These are phyloP conservation scores for Bucorvus abyssinicus DNA, from an alignment of 2,797 vertebrate genomes.

Conservation along the genomic window DNA sequence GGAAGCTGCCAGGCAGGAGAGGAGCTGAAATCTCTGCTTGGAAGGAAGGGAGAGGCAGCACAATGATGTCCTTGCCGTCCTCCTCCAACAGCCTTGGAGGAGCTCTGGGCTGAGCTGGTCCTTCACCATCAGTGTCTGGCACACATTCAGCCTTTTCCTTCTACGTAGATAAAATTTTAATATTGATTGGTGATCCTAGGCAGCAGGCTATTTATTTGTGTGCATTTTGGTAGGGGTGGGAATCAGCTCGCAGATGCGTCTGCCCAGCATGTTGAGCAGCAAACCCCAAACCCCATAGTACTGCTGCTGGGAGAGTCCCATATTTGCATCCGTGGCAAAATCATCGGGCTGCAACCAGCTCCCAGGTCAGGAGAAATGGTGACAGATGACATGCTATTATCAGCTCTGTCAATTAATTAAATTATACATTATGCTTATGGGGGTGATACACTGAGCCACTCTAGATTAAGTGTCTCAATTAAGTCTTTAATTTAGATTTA, in stretches of 20 bases:
- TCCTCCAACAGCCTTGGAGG: not conserved
- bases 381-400: constrained; percentile 74
- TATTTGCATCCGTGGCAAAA: not conserved
- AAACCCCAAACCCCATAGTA: rapidly evolving
- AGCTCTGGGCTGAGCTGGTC: not conserved
- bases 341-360: constrained; percentile 32
- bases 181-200: not conserved
- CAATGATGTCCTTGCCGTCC: rapidly evolving
- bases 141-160: not conserved
- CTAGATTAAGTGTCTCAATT: constrained; percentile 78
- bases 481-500: constrained; percentile 80
- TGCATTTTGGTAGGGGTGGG: not conserved
- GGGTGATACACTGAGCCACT: constrained; percentile 69
- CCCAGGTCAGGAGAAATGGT: constrained; percentile 73
- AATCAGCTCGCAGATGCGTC: not conserved
- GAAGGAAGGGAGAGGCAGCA: not conserved
- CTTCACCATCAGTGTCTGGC: rapidly evolving
- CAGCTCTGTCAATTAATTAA: constrained; percentile 72
- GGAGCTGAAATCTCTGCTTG: not conserved
- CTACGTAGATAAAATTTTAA: not conserved
- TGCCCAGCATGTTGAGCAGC: rapidly evolving
- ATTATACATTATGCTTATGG: constrained; percentile 75
- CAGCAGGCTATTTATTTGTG: not conserved
- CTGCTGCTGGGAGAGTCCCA: not conserved
- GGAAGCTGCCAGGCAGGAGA: not conserved